Percentiles rank a stretch among this genome's conserved stretches.
Conservation (phyloP, 2,888 invertebrate genomes). For the Morinoia aosen region DNA sequence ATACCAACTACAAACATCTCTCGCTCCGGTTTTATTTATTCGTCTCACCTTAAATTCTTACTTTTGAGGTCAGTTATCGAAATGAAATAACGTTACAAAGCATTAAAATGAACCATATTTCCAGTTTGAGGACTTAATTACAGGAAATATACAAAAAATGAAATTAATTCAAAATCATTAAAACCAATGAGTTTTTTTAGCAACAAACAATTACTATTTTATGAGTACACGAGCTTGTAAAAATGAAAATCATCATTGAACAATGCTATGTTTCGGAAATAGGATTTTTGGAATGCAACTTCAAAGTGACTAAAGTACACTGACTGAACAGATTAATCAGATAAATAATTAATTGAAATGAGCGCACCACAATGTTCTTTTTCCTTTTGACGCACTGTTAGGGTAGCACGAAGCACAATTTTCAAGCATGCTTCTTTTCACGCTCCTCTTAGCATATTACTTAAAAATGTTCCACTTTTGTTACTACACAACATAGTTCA, state of each 20-base stretch:
- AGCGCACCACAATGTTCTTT: background rate
- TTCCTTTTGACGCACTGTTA: background rate
- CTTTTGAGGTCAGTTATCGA: background rate
- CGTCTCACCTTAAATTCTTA: background rate
- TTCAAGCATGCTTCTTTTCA: background rate
- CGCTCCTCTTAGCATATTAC: background rate
- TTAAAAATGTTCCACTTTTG: background rate
- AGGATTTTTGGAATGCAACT: too few species aligned
- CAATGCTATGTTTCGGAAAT: too few species aligned
- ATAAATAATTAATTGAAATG: background rate
- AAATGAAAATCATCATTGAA: background rate
- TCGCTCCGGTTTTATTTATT: background rate
- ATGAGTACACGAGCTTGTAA: background rate
- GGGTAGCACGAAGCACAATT: background rate
- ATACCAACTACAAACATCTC: background rate
- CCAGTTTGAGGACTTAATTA: too few species aligned
- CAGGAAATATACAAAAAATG: background rate
- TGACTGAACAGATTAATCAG: background rate
- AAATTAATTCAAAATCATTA: background rate
- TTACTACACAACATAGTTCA: background rate
- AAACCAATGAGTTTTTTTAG: background rate
- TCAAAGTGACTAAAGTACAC: background rate
- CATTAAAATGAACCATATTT: too few species aligned
- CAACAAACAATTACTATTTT: background rate
- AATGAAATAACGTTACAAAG: background rate